phyloP scores from a whole-genome alignment of 2,113 vertebrate species.

The Elaphurus davidianus region DNA sequence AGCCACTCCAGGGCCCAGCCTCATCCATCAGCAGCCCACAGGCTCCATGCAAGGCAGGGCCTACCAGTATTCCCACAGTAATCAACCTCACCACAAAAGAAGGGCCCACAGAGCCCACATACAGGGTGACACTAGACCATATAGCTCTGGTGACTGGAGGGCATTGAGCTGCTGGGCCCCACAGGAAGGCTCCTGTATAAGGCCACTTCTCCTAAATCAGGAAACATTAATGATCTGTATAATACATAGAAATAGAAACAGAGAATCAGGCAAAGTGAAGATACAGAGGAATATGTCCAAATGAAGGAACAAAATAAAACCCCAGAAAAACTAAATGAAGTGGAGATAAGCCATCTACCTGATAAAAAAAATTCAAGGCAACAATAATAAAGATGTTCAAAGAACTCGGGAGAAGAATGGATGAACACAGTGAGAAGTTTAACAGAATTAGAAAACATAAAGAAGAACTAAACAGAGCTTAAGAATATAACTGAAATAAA shows the following conservation, averaged over 20 bases:
- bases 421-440: neutral
- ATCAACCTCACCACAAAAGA: neutral
- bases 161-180: neutral
- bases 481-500: neutral
- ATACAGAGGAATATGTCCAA: neutral
- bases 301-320: neutral
- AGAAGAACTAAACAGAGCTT: neutral
- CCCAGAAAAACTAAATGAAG: neutral
- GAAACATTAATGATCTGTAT: neutral
- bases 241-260: neutral
- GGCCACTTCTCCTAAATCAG: neutral
- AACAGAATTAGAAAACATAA: neutral
- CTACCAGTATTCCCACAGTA: neutral
- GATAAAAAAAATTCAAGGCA: neutral
- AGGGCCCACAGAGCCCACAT: neutral
- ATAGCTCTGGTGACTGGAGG: neutral
- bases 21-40: neutral
- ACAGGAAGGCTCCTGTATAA: neutral
- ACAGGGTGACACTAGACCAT: neutral
- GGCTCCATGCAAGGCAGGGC: neutral
- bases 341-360: neutral
- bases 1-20: neutral
- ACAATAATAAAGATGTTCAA: neutral
- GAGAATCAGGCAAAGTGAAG: neutral
- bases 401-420: neutral